Evolutionary conservation across 2,113 vertebrate genomes (phyloP).

Genomic region (Bettongia penicillata): DNA sequence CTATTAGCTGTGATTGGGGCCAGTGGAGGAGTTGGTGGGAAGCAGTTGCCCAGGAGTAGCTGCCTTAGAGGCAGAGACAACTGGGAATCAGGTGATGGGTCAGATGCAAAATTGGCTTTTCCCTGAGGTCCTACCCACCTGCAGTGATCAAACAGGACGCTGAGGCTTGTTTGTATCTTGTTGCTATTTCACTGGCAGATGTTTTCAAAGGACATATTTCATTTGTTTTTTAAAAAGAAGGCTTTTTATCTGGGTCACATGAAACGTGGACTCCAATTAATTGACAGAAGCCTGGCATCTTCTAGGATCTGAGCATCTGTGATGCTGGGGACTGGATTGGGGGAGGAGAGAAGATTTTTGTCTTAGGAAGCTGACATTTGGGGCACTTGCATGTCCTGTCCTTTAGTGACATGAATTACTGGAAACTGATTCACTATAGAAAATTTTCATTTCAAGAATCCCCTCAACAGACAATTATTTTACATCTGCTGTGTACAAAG

Average conservation of each 20-base stretch:
- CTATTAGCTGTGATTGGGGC: neutral
- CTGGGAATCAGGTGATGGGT: neutral
- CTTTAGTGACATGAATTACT: neutral
- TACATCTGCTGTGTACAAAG: neutral
- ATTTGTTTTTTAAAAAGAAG: constrained; percentile 7
- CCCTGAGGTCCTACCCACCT: neutral
- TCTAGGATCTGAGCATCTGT: neutral
- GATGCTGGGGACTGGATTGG: accelerated
- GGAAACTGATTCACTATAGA: neutral
- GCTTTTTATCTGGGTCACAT: constrained; percentile 57
- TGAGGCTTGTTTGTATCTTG: neutral
- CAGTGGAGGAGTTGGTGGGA: neutral
- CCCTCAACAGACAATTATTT: neutral
- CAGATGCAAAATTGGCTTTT: neutral
- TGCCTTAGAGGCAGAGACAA: neutral
- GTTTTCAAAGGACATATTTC: neutral
- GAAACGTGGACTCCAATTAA: constrained; percentile 39
- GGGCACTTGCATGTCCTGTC: neutral
- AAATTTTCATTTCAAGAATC: neutral
- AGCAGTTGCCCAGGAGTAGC: neutral
- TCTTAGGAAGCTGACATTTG: neutral
- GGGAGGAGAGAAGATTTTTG: neutral
- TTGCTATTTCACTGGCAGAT: neutral
- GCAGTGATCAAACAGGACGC: neutral
- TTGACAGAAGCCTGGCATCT: neutral